Evolutionary conservation across 2,113 vertebrate species (phyloP).

Genomic region (Thomomys bottae): DNA sequence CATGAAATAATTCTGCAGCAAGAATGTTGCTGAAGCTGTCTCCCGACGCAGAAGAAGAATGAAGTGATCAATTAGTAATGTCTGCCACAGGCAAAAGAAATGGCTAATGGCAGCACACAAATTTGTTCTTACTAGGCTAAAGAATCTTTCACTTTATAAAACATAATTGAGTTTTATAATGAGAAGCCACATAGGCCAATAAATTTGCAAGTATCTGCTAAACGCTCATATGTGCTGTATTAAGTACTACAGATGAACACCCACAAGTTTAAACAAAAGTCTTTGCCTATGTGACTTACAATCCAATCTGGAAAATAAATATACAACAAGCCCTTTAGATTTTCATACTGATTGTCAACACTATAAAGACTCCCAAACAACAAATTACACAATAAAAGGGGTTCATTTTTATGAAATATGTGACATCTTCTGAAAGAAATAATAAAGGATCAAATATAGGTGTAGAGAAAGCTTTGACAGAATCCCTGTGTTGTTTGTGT

Average conservation of each 20-base stretch:
- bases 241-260: not conserved
- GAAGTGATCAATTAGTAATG: not conserved
- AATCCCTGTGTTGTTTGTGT: not conserved
- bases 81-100: not conserved
- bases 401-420: not conserved
- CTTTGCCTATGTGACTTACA: not conserved
- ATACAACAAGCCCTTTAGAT: not conserved
- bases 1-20: not conserved
- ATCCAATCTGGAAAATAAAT: not conserved
- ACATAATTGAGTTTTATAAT: conserved; percentile 10
- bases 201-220: not conserved
- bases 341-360: not conserved
- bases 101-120: accelerated
- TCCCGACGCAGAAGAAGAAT: not conserved
- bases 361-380: not conserved
- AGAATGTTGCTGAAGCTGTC: not conserved
- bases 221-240: not conserved
- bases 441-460: not conserved
- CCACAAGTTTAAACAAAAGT: not conserved
- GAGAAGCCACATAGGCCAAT: not conserved
- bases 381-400: not conserved
- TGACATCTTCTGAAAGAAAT: not conserved
- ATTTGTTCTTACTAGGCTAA: not conserved
- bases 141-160: conserved; percentile 6
- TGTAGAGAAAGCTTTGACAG: not conserved